These are phyloP conservation scores for Pycnomerus fuliginosus DNA, from an alignment of 2,888 invertebrate genomes.

Conservation along the genomic window DNA sequence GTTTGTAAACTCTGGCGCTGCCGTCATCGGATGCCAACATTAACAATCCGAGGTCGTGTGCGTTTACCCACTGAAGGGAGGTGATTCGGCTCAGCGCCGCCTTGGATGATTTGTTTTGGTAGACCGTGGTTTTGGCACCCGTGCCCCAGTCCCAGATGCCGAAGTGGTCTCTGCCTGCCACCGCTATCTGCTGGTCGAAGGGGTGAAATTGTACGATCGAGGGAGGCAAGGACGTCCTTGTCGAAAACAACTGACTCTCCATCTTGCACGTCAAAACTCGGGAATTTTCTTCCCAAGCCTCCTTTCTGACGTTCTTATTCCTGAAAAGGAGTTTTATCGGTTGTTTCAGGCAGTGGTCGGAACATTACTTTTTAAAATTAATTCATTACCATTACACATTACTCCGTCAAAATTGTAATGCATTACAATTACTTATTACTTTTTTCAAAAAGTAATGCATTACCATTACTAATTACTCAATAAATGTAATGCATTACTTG, in stretches of 20 bases:
- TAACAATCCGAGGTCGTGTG: conserved; percentile 76
- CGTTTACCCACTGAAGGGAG: conserved; percentile 82
- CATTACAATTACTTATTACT: too few relatives aligned
- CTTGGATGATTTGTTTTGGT: conserved; percentile 57
- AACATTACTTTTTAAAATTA: too few relatives aligned
- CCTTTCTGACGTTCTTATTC: conserved; percentile 68
- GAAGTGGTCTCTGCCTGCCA: conserved; percentile 82
- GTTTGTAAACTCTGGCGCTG: conserved; percentile 69
- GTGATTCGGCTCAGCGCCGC: conserved; percentile 66
- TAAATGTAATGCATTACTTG: background rate
- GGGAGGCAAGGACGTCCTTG: conserved; percentile 76
- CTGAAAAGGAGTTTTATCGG: conserved; percentile 50
- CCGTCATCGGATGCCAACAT: conserved; percentile 79
- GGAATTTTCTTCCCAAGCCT: conserved; percentile 65
- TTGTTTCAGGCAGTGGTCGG: too few relatives aligned
- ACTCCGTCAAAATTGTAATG: too few relatives aligned
- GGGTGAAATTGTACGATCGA: conserved; percentile 83
- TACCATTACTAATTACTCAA: background rate
- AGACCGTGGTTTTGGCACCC: conserved; percentile 67
- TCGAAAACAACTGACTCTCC: conserved; percentile 81
- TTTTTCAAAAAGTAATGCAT: conserved; percentile 3
- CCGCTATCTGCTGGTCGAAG: conserved; percentile 84
- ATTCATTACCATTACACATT: too few relatives aligned
- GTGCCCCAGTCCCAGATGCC: conserved; percentile 84
- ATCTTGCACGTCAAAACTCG: conserved; percentile 62